phyloP scores from a whole-genome alignment of 2,888 invertebrate species.

The Incurvaria masculella region DNA sequence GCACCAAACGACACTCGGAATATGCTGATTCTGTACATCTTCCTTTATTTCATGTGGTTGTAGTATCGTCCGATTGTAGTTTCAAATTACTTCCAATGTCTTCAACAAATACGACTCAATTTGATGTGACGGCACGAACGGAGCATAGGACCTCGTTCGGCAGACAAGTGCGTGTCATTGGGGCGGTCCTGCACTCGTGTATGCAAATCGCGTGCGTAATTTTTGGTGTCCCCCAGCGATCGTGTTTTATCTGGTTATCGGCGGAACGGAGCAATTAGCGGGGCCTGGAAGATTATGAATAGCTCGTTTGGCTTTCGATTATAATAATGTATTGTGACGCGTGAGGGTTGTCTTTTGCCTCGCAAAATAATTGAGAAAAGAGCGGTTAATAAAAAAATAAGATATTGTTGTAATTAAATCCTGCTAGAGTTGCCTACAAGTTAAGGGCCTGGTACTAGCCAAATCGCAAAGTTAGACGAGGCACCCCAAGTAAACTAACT shows the following conservation, averaged over 20 bases:
- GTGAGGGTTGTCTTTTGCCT: constrained; percentile 48
- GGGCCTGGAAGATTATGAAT: constrained; percentile 28
- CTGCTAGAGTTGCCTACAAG: constrained; percentile 4
- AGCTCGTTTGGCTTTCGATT: constrained; percentile 28
- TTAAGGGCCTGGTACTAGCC: no score
- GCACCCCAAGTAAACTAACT: no score
- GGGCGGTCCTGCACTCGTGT: constrained; percentile 47
- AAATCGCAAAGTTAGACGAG: no score
- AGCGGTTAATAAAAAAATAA: constrained; percentile 14
- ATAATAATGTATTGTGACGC: constrained; percentile 31
- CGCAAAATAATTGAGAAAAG: constrained; percentile 19
- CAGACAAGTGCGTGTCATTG: constrained; percentile 26
- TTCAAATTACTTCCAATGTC: no score
- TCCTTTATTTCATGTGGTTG: no score
- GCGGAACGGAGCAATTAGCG: constrained; percentile 53
- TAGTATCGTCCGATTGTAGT: no score
- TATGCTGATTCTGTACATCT: no score
- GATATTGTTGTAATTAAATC: constrained; percentile 13
- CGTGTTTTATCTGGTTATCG: constrained; percentile 57
- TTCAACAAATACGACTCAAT: no score
- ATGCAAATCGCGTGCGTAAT: constrained; percentile 55
- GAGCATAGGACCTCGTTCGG: not conserved
- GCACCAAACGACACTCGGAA: no score
- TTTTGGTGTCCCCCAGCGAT: constrained; percentile 36
- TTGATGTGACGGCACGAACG: not conserved